phyloP scores from a whole-genome alignment of 2,797 vertebrate genomes.

The Lacerta bilineata region DNA sequence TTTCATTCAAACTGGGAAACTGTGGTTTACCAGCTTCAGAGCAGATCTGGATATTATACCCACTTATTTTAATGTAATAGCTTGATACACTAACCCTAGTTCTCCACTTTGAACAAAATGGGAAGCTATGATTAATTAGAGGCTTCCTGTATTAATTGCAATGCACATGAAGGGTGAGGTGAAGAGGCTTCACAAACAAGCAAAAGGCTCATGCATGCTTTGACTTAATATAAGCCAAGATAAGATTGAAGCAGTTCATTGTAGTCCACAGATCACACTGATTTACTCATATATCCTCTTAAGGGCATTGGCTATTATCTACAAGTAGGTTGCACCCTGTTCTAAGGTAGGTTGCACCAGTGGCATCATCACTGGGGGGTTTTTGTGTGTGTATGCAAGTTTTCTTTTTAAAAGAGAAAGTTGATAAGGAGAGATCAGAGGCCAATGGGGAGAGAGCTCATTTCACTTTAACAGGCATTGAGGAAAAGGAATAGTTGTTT shows the following conservation, averaged over 20 bases:
- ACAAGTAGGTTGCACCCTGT: too few relatives aligned
- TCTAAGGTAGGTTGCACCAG: not conserved
- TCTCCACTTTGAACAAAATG: not conserved
- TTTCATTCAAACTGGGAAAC: not conserved
- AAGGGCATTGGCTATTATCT: not conserved
- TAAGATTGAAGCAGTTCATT: not conserved
- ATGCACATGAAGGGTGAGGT: not conserved
- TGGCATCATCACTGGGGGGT: not conserved
- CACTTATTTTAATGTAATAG: not conserved
- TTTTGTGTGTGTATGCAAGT: not conserved
- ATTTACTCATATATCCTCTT: not conserved
- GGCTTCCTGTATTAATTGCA: not conserved
- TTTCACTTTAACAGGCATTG: not conserved
- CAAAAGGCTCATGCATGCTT: not conserved
- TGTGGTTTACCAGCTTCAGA: not conserved
- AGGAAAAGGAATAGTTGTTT: not conserved
- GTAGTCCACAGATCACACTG: not conserved
- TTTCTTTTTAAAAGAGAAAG: constrained; percentile 9
- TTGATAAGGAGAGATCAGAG: not conserved
- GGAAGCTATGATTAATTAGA: not conserved
- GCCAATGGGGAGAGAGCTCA: not conserved
- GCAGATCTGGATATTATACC: not conserved
- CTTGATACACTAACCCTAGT: not conserved
- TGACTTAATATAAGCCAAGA: not conserved
- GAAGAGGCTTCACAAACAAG: not conserved